Evolutionary conservation across 2,888 invertebrate species (phyloP), one percentile per base, ranked within the genome.

Genomic region (Octodonta nipae): DNA sequence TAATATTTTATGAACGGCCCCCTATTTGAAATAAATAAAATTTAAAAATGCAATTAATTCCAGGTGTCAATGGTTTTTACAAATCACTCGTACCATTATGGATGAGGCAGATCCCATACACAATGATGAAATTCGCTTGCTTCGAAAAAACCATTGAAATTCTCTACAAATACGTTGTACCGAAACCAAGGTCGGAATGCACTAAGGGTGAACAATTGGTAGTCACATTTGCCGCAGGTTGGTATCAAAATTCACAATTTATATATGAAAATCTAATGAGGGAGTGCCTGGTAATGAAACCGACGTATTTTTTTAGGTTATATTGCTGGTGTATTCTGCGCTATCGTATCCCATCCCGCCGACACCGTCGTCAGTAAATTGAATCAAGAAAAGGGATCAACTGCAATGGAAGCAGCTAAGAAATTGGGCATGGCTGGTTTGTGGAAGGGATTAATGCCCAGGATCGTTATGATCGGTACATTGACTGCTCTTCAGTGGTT

Each of bases 111-210:
- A 98, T 98, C 58, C 96, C 96, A 0, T 96, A 98, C 75, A 96
- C 96, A 46, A 98, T 98, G 96, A 96, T 96, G 95, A 98, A 96
- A 71, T 96, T 96, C 63, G 91, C 95, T 47, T 96, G 93, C 70
- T 98, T 96, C 65, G 96, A 96, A 65, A 78, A 86, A 58, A 98
- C 96, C 8, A 75, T 96, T 20, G 96, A 96, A 60, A 67, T 89
- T 36, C 64, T 98, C 27, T 98, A 98, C 70, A 52, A 49, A 64
- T 67, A 73, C 58, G 89, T 92, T 40, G 93, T 95, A 36, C 96
- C 95, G 24, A 96, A 93, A 63, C 92, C 93, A 37, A 76, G 96
- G 48, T 73, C 73, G 17, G 78, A 91, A 26, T 96, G 95, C 68
- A 64, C 77, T 15, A 96, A 98, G 68, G 71, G 74, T 36, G 96